A percentile compares a stretch with the other conserved stretches of the same genome.
phyloP scores from a whole-genome alignment of 2,888 invertebrate genomes.

The Miltochrista miniata region DNA sequence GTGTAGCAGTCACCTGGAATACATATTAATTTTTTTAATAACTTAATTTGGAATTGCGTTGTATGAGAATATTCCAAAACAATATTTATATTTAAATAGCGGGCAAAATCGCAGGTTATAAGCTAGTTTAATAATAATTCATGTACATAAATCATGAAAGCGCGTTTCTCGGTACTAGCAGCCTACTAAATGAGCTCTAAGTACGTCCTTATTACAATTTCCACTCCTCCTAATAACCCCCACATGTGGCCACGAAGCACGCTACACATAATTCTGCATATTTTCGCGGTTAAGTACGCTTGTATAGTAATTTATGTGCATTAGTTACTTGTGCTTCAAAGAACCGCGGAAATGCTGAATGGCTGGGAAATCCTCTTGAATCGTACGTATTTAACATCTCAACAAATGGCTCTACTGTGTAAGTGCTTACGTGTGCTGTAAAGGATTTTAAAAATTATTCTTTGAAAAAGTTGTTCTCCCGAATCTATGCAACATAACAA shows the following conservation, averaged over 20 bases:
- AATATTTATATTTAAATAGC: too few relatives aligned
- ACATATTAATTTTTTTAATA: too few relatives aligned
- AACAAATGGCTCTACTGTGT: slow-evolving; percentile 17
- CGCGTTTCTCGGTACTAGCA: slow-evolving; percentile 4
- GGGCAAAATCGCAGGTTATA: too few relatives aligned
- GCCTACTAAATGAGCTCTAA: slow-evolving; percentile 38
- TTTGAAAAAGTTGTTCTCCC: too few relatives aligned
- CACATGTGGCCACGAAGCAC: slow-evolving; percentile 55
- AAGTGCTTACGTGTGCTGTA: background rate
- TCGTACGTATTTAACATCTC: slow-evolving; percentile 26
- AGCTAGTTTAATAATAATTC: background rate
- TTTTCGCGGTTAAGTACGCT: slow-evolving; percentile 59
- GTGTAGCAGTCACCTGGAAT: too few relatives aligned
- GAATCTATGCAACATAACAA: too few relatives aligned
- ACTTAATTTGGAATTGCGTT: too few relatives aligned
- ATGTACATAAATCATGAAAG: background rate
- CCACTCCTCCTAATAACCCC: slow-evolving; percentile 62
- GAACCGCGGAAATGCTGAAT: slow-evolving; percentile 50
- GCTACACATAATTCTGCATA: slow-evolving; percentile 64
- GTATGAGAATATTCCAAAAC: too few relatives aligned
- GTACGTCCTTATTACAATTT: slow-evolving; percentile 56
- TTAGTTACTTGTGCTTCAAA: slow-evolving; percentile 55
- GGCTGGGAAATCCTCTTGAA: slow-evolving; percentile 31
- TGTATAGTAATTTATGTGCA: slow-evolving; percentile 67
- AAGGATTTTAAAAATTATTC: too few relatives aligned